phyloP scores from a whole-genome alignment of 1,140 invertebrate genomes.

The Drosophila kepulauana region DNA sequence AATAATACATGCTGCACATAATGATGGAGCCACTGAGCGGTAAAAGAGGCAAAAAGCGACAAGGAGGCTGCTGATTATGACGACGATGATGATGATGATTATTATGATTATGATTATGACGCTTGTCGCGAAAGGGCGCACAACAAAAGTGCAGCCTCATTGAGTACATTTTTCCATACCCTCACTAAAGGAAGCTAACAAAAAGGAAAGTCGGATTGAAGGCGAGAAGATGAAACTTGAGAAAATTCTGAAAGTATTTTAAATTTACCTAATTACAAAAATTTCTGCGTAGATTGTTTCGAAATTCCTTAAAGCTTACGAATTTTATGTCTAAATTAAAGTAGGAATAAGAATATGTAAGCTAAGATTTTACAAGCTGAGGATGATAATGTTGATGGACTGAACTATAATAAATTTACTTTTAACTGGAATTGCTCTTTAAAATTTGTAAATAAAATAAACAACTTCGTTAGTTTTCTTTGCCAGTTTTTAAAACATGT shows the following conservation, averaged over 20 bases:
- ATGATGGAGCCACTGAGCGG: slow-evolving; percentile 35
- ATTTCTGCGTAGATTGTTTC: no score
- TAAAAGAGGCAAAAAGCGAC: slow-evolving; percentile 2
- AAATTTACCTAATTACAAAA: no score
- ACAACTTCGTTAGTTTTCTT: no score
- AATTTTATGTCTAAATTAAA: no score
- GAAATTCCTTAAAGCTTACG: no score
- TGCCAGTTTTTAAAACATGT: no score
- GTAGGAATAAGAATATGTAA: no score
- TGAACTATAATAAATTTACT: no score
- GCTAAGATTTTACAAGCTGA: no score
- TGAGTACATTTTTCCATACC: slow-evolving; percentile 37
- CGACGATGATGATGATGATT: neutral
- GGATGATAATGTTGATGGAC: no score
- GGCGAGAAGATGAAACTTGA: neutral
- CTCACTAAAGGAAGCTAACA: neutral
- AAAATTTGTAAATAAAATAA: no score
- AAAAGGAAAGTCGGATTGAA: neutral
- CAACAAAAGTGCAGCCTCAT: slow-evolving; percentile 43
- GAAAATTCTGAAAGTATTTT: neutral
- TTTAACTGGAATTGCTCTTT: no score
- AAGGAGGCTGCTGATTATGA: slow-evolving; percentile 45
- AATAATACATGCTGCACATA: slow-evolving; percentile 59
- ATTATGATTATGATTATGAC: slow-evolving; percentile 15
- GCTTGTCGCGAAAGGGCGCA: slow-evolving; percentile 44